Evolutionary conservation across 2,113 vertebrate genomes (phyloP), one percentile per base, ranked within the genome.

Genomic region (Fulica atra): DNA sequence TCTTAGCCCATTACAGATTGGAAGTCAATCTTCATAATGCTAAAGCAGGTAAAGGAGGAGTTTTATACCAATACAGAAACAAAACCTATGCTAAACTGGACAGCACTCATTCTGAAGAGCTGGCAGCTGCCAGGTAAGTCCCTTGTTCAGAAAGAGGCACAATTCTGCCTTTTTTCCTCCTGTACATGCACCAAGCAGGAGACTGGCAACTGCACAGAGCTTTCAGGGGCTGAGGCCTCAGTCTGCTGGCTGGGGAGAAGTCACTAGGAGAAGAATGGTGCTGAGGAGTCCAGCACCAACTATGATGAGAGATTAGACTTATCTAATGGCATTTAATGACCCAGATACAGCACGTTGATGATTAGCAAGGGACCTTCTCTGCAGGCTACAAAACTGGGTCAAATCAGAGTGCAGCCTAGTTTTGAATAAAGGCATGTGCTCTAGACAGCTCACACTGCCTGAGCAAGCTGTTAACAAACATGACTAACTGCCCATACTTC

Each of bases 331-430:
- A 82, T 53, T 94, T 93, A 96, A 83, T 90, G 96, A 96, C 94
- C 91, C 86, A 97, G 80, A 96, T 90, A 87, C 28, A 71, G 35
- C 42, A 64, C 51, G 51, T 7, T 53, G 59, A 68, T 29, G 38
- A 96, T 90, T 80, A 88, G 88, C 76, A 69, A 83, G 63, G 31
- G 71, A 88, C 54, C 92, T 90, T 83, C 72, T 44, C 86, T 86
- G 54, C 44, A 82, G 71, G 74, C 82, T 54, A 70, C 38, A 80
- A 90, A 94, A 97, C 54, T 96, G 88, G 95, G 97, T 97, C 97
- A 95, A 85, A 92, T 50, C 72, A 89, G 78, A 66, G 25, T 42
- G 66, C 82, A 88, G 68, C 93, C 81, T 90, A 51, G 63, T 48
- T 92, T 78, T 83, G 76, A 86, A 90, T 88, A 88, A 70, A 77